Evolutionary conservation across 2,113 vertebrate species (phyloP).

Genomic region (Eptesicus fuscus): DNA sequence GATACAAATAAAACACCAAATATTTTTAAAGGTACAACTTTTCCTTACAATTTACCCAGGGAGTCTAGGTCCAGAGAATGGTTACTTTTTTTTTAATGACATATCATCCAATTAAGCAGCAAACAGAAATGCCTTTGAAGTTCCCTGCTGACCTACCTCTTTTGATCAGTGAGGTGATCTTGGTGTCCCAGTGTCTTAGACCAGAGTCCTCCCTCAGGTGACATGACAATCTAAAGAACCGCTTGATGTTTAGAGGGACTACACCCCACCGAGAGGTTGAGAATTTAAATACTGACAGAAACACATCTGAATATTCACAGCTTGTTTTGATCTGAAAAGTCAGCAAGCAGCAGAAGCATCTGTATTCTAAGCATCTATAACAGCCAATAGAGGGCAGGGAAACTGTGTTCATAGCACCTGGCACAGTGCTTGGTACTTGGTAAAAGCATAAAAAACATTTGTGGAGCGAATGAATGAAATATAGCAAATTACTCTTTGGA

Average conservation of each 20-base stretch:
- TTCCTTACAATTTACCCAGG: not conserved
- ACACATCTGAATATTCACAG: not conserved
- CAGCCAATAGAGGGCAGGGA: not conserved
- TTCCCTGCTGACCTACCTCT: not conserved
- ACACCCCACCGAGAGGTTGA: not conserved
- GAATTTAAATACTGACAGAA: not conserved
- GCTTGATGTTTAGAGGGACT: not conserved
- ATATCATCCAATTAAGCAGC: not conserved
- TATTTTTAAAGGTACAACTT: not conserved
- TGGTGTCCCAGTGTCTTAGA: not conserved
- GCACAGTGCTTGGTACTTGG: not conserved
- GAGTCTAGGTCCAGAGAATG: not conserved
- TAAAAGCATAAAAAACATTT: not conserved
- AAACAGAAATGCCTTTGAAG: not conserved
- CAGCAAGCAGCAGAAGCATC: not conserved
- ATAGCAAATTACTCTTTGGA: not conserved
- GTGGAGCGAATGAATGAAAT: not conserved
- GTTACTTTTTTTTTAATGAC: not conserved
- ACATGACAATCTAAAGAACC: not conserved
- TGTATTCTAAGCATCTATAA: not conserved
- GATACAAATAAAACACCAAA: not conserved
- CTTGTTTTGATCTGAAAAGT: not conserved
- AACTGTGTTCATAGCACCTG: not conserved
- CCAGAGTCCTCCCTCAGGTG: not conserved
- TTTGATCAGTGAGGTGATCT: not conserved